Percentiles rank a stretch among this genome's conserved stretches.
Conservation (phyloP, 2,888 invertebrate species). For the Acrocyrtus sp. region DNA sequence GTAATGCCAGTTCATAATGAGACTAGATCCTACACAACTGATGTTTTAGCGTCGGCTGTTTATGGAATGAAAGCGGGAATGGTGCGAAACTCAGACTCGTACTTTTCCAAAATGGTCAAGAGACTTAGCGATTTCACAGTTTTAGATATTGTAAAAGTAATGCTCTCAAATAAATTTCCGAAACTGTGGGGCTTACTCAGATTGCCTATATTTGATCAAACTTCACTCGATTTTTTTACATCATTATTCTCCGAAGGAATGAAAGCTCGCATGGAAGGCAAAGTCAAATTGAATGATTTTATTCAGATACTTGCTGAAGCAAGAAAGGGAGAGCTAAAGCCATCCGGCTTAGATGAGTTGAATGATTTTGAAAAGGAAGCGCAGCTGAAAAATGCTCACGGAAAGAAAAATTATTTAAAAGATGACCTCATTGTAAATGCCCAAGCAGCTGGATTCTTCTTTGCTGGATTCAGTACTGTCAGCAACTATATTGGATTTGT, state of each 20-base stretch:
- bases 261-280: background rate
- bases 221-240: background rate
- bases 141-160: background rate
- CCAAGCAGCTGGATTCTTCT: constrained; percentile 10
- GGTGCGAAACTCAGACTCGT: background rate
- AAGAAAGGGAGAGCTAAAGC: background rate
- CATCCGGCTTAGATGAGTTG: background rate
- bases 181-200: background rate
- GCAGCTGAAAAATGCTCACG: background rate
- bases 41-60: background rate
- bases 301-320: background rate
- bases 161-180: background rate
- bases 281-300: background rate
- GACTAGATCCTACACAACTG: background rate
- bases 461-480: constrained; percentile 6
- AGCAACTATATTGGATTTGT: constrained; percentile 4
- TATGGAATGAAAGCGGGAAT: background rate
- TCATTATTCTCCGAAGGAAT: background rate
- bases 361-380: constrained; percentile 21
- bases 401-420: background rate
- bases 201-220: background rate
- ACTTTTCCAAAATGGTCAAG: background rate
- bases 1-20: background rate
- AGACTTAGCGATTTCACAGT: background rate
- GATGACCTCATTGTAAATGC: constrained; percentile 14